Conservation (phyloP, 2,888 invertebrate genomes). For the Nomada hirtipes region DNA sequence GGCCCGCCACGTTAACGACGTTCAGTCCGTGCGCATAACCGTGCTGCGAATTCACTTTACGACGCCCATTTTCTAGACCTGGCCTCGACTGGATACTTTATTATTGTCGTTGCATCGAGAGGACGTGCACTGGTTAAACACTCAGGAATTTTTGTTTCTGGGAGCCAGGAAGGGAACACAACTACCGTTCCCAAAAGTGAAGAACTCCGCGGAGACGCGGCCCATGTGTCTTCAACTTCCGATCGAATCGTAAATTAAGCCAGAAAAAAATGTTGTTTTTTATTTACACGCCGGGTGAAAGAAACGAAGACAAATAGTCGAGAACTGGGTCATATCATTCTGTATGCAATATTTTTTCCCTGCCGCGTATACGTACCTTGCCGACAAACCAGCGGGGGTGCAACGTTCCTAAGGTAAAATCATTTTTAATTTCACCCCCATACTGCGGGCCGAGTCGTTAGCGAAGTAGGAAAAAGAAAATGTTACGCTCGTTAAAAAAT, state of each 20-base stretch:
- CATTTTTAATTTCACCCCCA: slow-evolving; percentile 59
- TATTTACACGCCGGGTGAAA: neutral
- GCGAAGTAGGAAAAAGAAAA: slow-evolving; percentile 61
- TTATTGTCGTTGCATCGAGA: slow-evolving; percentile 71
- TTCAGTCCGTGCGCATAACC: slow-evolving; percentile 50
- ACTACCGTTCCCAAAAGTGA: slow-evolving; percentile 20
- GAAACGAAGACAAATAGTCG: slow-evolving; percentile 27
- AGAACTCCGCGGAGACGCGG: slow-evolving; percentile 25
- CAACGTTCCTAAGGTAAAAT: slow-evolving; percentile 39
- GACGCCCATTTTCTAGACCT: slow-evolving; percentile 74
- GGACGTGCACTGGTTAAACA: slow-evolving; percentile 39
- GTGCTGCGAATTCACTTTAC: slow-evolving; percentile 76
- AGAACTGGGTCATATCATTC: slow-evolving; percentile 35
- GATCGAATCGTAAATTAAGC: slow-evolving; percentile 45
- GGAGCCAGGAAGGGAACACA: slow-evolving; percentile 32
- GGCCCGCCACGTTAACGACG: slow-evolving; percentile 61
- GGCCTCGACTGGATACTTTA: slow-evolving; percentile 71
- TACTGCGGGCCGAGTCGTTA: slow-evolving; percentile 42
- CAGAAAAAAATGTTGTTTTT: neutral
- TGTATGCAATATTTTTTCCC: slow-evolving; percentile 16
- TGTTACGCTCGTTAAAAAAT: slow-evolving; percentile 66
- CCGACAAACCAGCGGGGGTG: neutral
- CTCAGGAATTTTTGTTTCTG: slow-evolving; percentile 33
- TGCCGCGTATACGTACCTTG: neutral
- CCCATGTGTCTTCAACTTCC: slow-evolving; percentile 24